Evolutionary conservation across 2,797 vertebrate species (phyloP), one percentile per base, ranked within the genome.

Genomic region (Poecilia picta): DNA sequence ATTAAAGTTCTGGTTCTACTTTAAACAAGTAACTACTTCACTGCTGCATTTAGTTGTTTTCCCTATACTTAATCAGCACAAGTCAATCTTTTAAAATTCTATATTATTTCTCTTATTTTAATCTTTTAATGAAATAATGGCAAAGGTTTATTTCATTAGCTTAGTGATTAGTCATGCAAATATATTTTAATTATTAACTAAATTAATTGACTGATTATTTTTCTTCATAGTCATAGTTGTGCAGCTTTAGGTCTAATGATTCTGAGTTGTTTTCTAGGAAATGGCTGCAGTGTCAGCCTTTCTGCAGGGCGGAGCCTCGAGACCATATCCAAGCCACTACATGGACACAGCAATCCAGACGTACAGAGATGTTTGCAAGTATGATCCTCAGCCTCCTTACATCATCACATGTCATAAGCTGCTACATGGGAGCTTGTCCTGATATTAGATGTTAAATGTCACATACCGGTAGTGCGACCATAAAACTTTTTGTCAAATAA

Each of bases 291-390:
- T 99, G 33, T 97, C 98, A 3, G 97, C 98, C 46, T 99, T 99
- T 89, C 96, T 99, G 79, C 98, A 99, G 80, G 95, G 95, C 47
- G 97, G 97, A 85, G 97, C 97, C 80, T 95, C 97, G 15, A 95
- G 98, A 77, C 98, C 98, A 0, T 99, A 99, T 80, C 98, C 98
- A 75, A 96, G 98, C 47, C 98, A 99, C 93, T 99, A 99, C 83
- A 99, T 99, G 98, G 98, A 99, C 86, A 99, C 97, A 0, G 98
- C 98, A 25, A 97, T 99, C 89, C 98, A 99, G 94, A 99, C 97
- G 0, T 99, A 99, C 81, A 96, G 97, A 85, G 98, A 99, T 77
- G 96, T 97, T 86, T 99, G 98, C 98, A 99, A 97, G 98, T 99
- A 96, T 39, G 97, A 92, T 64, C 12, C 25, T 62, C 20, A 28